Evolutionary conservation across 1,140 invertebrate genomes (phyloP).

Genomic region (Nylanderia fulva): DNA sequence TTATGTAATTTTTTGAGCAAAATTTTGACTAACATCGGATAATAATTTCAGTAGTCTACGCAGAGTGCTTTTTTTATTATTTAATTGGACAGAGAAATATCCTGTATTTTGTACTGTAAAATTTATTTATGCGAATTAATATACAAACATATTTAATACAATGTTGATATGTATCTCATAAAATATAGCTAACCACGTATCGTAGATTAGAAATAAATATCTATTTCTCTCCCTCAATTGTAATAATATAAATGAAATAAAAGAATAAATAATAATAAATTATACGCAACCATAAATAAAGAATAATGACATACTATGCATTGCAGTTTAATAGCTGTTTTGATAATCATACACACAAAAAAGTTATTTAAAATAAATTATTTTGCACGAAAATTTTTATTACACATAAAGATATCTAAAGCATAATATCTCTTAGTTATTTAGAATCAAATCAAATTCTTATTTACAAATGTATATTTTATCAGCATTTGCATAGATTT

Average conservation of each 20-base stretch:
- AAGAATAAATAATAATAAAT: background rate
- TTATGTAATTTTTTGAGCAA: background rate
- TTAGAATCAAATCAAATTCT: background rate
- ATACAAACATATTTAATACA: background rate
- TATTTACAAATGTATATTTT: background rate
- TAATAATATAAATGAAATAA: background rate
- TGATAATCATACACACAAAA: background rate
- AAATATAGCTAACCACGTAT: background rate
- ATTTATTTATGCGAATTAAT: background rate
- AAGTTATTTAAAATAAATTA: slow-evolving; percentile 9
- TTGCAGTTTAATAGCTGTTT: background rate
- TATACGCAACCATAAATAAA: no score
- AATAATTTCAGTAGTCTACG: background rate
- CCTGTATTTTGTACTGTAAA: background rate
- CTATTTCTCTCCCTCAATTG: background rate
- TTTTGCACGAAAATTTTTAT: background rate
- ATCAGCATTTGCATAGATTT: background rate
- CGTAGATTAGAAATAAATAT: background rate
- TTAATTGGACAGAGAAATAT: no score
- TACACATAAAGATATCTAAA: background rate
- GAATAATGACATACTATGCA: no score
- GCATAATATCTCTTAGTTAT: background rate
- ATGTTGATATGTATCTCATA: background rate
- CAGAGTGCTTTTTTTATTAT: no score
- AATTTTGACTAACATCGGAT: background rate